A percentile compares a stretch with the other conserved stretches of the same genome.
phyloP scores from a whole-genome alignment of 2,797 vertebrate genomes.

The Hoplostethus mediterraneus region DNA sequence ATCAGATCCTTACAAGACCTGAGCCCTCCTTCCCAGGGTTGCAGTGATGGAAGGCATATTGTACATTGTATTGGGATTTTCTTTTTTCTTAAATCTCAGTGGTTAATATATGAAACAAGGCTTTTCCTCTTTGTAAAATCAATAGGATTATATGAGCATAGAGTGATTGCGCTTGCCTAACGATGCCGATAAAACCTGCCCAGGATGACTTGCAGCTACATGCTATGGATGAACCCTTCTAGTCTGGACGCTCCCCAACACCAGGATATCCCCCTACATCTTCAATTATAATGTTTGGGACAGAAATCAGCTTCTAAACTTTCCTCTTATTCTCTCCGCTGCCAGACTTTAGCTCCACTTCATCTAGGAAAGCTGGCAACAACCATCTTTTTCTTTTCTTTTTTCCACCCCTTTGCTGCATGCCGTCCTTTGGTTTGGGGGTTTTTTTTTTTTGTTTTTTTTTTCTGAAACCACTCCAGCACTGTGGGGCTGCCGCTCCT shows the following conservation, averaged over 20 bases:
- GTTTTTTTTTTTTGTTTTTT: conserved; percentile 44
- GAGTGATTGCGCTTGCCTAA: conserved; percentile 22
- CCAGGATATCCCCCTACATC: conserved; percentile 42
- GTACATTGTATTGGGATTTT: conserved; percentile 11
- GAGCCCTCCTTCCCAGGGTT: conserved; percentile 7
- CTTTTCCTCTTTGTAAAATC: conserved; percentile 16
- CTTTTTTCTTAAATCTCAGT: not conserved
- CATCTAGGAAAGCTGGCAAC: conserved; percentile 35
- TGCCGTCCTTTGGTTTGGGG: conserved; percentile 64
- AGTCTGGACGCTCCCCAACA: not conserved
- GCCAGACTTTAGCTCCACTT: conserved; percentile 66
- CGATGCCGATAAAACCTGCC: conserved; percentile 51
- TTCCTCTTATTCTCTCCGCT: conserved; percentile 53
- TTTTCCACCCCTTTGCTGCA: conserved; percentile 70
- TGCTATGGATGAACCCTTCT: conserved; percentile 49
- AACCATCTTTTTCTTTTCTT: conserved; percentile 1
- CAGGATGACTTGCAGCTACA: conserved; percentile 40
- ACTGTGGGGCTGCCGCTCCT: conserved; percentile 47
- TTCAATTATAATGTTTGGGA: conserved; percentile 47
- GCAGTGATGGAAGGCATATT: conserved; percentile 3
- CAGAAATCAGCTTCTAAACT: conserved; percentile 57
- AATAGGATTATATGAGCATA: conserved; percentile 23
- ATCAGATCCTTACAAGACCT: conserved; percentile 25
- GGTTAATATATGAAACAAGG: conserved; percentile 10
- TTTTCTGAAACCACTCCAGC: conserved; percentile 57